Evolutionary conservation across 2,888 invertebrate genomes (phyloP), one percentile per base, ranked within the genome.

Genomic region (Chloroclystis v-ata): DNA sequence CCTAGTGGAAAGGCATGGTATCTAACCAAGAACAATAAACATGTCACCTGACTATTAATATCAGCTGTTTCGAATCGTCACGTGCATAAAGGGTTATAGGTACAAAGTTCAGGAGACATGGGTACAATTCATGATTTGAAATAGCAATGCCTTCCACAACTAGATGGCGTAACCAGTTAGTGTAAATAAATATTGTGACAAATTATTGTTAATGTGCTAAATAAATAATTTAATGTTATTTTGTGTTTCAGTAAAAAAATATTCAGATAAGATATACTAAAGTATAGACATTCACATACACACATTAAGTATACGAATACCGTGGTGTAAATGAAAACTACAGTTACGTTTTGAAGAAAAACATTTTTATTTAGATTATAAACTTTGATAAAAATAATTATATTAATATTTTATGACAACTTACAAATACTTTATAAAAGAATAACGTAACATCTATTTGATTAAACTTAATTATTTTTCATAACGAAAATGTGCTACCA

Each of bases 301-400:
- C 20, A 20, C 3, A 4, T 20, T 20, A 2, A 20, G 20, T 20
- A 20, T 20, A n/a, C 5, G 20, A 20, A 20, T 20, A 5, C 20
- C n/a, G n/a, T 26, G 26, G 9, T 8, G 5, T 30, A 57, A 63
- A 59, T 67, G 55, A 65, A 77, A 73, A 76, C 70, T 48, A 67
- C 52, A 53, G 52, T 60, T 67, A 75, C 78, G 81, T 85, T 84
- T 84, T 85, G 84, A 84, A 87, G 88, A 84, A 88, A 87, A 86
- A 85, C 84, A 82, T 86, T 85, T 89, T 87, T 87, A 88, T 89
- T 88, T 84, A 87, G 88, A 87, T 89, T 89, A 89, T 89, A 89
- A 89, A 89, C 88, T 89, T 89, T 89, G 89, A 89, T 89, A 89
- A 88, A 89, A 89, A 88, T 88, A 83, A 88, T 88, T 87, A 87